Evolutionary conservation across 2,113 vertebrate genomes (phyloP), one percentile per base, ranked within the genome.

Genomic region (Pundamilia nyererei): DNA sequence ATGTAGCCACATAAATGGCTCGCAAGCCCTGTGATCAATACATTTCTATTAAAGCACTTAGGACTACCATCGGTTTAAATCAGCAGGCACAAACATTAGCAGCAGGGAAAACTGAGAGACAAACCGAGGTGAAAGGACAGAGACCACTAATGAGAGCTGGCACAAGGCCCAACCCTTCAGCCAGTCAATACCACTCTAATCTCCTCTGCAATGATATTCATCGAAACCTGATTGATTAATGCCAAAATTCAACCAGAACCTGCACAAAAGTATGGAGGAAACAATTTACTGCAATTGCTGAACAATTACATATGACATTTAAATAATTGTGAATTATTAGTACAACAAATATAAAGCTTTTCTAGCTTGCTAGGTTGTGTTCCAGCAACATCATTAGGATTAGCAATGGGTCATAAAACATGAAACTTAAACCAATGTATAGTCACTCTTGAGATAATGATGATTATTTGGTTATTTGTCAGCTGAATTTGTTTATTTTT

Each of bases 21-120:
- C 45, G 31, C 89, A 87, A 87, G 81, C 86, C 87, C 58, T 87
- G 77, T 82, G 86, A 96, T 96, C 95, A 91, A 95, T 96, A 92
- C 21, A 55, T 93, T 94, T 95, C 94, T 92, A 93, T 95, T 92
- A 93, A 90, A 92, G 92, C 94, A 94, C 91, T 94, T 91, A 92
- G 90, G 84, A 83, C 79, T 81, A 87, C 91, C 94, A 91, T 96
- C 91, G 87, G 87, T 91, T 92, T 79, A 62, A 93, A 93, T 92
- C 91, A 94, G 29, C 60, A 82, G 81, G 49, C 81, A 45, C 83
- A 79, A 42, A 56, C 9, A 35, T 92, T 93, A 90, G 90, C 83
- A 56, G 47, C 70, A 75, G 45, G 79, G 85, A 56, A 81, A 87
- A 89, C 88, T 83, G 84, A 83, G 90, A 92, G 87, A 88, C 86